Evolutionary conservation across 2,888 invertebrate genomes (phyloP), one percentile per base, ranked within the genome.

Genomic region (Galerucella nymphaeae): DNA sequence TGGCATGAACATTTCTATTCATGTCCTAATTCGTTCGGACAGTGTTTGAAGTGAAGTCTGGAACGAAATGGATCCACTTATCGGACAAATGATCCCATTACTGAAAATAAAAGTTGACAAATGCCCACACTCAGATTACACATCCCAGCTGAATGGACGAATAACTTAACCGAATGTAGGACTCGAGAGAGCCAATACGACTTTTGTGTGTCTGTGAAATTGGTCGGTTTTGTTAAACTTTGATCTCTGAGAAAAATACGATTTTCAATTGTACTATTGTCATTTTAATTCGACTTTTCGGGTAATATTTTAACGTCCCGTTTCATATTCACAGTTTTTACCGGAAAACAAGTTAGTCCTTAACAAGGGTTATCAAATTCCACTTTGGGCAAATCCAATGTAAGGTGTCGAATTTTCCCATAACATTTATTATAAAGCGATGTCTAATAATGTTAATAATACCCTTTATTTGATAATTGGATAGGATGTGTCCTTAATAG

Each of bases 81-180:
- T 78, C 76, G 81, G 80, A 85, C 83, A 85, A 85, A 85, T 83
- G 84, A 83, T 78, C 80, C 84, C 84, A 84, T 85, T 85, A 85
- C 84, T 79, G 82, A 62, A 83, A 83, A 85, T 84, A 85, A 85
- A 85, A 85, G 85, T 85, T 85, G 85, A 85, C 84, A 84, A 85
- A 85, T 85, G 85, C 80, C 80, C 70, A 75, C 79, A 78, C 77
- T 80, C 77, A 77, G 78, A 80, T 80, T 80, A 80, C 76, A 74
- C 70, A 65, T 75, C 74, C 57, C 30, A 68, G 57, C 70, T 70
- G 73, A 77, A 75, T 75, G 71, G 69, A 66, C 74, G 76, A 73
- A 78, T 76, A 76, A 78, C 77, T 77, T 78, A 79, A 80, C 79
- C 75, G 72, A 78, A 80, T 80, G 76, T 42, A 70, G 71, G 55